Conservation (phyloP, 2,113 vertebrate genomes). For the Etheostoma cragini region DNA sequence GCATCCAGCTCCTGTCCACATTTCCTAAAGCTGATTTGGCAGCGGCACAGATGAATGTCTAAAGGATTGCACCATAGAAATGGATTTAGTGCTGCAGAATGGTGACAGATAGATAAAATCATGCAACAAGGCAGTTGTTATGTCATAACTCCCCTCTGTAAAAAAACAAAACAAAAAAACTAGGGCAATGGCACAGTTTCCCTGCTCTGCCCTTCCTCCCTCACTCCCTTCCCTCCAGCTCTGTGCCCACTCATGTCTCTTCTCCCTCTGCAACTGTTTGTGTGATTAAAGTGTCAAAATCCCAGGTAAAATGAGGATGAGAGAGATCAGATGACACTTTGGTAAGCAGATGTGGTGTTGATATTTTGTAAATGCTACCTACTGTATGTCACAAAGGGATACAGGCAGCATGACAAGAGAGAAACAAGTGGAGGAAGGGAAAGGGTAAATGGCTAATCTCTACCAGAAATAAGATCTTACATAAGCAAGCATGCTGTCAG, state of each 20-base stretch:
- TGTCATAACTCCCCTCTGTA: conserved; percentile 76
- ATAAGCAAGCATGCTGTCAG: conserved; percentile 76
- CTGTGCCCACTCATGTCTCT: conserved; percentile 33
- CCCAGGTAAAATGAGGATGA: conserved; percentile 30
- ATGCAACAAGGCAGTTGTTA: conserved; percentile 71
- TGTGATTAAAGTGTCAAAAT: conserved; percentile 39
- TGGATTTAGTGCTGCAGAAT: conserved; percentile 63
- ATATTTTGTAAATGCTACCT: conserved; percentile 39
- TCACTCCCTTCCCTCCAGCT: conserved; percentile 6
- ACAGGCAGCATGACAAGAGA: conserved; percentile 37
- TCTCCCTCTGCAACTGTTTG: conserved; percentile 28
- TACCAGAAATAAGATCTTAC: conserved; percentile 82
- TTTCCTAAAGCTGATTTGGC: conserved; percentile 73
- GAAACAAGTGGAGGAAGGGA: conserved; percentile 37
- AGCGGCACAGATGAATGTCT: conserved; percentile 49
- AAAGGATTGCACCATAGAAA: conserved; percentile 52
- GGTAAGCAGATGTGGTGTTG: conserved; percentile 42
- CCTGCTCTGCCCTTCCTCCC: conserved; percentile 7
- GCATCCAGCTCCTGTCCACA: conserved; percentile 50
- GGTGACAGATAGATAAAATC: conserved; percentile 61
- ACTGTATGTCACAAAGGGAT: conserved; percentile 23
- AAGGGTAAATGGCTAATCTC: conserved; percentile 77
- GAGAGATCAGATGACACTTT: conserved; percentile 14
- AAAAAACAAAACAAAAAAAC: conserved; percentile 52
- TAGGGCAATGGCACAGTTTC: conserved; percentile 78